These are phyloP conservation scores for Sebastes steindachneri DNA, from an alignment of 2,797 vertebrate genomes.

Conservation along the genomic window DNA sequence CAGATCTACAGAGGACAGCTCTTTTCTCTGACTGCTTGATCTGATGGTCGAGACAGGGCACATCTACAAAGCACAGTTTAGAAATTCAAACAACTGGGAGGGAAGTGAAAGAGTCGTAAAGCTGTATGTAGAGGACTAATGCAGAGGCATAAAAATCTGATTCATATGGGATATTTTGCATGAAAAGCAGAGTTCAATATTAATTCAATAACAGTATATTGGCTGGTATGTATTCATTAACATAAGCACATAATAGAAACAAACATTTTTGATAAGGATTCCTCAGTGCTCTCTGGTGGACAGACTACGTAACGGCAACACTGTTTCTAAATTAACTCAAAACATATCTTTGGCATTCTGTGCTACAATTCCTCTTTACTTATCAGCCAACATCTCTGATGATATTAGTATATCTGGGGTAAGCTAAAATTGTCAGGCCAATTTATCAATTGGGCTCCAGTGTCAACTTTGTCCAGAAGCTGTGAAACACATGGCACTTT, in stretches of 20 bases:
- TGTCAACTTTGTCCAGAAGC: constrained; percentile 29
- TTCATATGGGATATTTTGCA: neutral
- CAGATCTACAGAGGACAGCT: constrained; percentile 58
- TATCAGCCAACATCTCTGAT: neutral
- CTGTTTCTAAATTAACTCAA: neutral
- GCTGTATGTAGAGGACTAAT: neutral
- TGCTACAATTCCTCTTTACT: neutral
- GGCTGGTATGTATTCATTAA: neutral
- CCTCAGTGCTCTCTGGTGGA: neutral
- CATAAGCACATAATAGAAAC: neutral
- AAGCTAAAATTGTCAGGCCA: neutral
- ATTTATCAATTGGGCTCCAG: neutral
- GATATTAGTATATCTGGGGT: neutral
- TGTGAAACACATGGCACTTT: constrained; percentile 69
- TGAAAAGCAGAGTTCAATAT: neutral
- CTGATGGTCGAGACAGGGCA: neutral
- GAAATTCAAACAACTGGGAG: neutral
- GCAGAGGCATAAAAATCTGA: neutral
- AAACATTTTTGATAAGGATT: neutral
- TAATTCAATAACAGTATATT: neutral
- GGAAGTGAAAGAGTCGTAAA: neutral
- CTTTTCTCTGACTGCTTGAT: constrained; percentile 56
- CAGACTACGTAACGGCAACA: neutral
- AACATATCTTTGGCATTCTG: neutral
- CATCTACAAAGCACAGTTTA: neutral